A percentile compares a stretch with the other conserved stretches of the same genome.
These are phyloP conservation scores for Takifugu flavidus DNA, from an alignment of 2,113 vertebrate genomes.

Conservation along the genomic window DNA sequence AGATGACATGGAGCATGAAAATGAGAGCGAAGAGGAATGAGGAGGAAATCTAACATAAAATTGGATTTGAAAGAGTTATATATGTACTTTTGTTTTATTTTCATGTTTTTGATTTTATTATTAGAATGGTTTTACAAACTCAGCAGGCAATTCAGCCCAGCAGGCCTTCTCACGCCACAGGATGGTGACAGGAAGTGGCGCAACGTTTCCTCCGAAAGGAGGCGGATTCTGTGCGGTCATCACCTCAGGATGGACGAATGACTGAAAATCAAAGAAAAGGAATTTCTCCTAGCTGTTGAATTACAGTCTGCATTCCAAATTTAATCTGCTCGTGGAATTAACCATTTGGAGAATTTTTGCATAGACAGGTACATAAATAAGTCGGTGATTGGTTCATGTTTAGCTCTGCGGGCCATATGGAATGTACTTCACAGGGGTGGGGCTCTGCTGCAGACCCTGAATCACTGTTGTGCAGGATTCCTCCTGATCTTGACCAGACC, in stretches of 20 bases:
- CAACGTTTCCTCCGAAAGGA: not conserved
- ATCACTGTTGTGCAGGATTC: conserved; percentile 42
- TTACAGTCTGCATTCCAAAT: conserved; percentile 48
- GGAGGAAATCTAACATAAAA: conserved; percentile 13
- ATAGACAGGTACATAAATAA: not conserved
- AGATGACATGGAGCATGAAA: conserved; percentile 90
- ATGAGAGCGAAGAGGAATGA: conserved; percentile 96
- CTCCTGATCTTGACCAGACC: conserved; percentile 17
- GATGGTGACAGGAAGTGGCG: conserved; percentile 3
- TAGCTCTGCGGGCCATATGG: conserved; percentile 17
- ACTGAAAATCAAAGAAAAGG: not conserved
- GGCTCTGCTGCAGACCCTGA: conserved; percentile 4
- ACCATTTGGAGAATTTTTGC: conserved; percentile 14
- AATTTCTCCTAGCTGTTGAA: conserved; percentile 11
- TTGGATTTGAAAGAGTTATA: conserved; percentile 73
- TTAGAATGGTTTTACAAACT: conserved; percentile 62
- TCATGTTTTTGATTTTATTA: conserved; percentile 76
- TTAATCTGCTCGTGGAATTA: conserved; percentile 20
- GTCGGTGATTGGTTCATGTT: conserved; percentile 21
- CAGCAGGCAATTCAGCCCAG: conserved; percentile 1
- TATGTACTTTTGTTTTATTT: conserved; percentile 79
- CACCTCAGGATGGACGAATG: conserved; percentile 8
- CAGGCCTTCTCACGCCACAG: not conserved
- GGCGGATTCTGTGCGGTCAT: conserved; percentile 10
- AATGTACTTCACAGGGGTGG: not conserved